These are phyloP conservation scores for Molossus alvarezi DNA, from an alignment of 2,797 vertebrate species.

Conservation along the genomic window DNA sequence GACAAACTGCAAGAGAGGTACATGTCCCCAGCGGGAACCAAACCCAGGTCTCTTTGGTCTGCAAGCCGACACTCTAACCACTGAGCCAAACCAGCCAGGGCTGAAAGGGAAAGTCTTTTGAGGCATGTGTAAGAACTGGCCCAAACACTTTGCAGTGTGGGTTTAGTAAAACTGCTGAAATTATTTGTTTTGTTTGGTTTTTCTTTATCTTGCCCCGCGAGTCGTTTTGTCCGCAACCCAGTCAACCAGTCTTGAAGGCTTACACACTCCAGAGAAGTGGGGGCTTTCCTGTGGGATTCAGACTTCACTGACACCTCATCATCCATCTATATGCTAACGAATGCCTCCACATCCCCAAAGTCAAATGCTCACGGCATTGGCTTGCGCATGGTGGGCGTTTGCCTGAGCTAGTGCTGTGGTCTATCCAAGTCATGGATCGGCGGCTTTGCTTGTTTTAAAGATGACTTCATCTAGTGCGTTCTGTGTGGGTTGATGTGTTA, in stretches of 20 bases:
- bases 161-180: slow-evolving; percentile 64
- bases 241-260: slow-evolving; percentile 78
- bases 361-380: background rate
- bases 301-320: slow-evolving; percentile 57
- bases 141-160: background rate
- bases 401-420: background rate
- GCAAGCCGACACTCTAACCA: too few relatives aligned
- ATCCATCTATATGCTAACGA: slow-evolving; percentile 64
- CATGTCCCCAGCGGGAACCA: too few relatives aligned
- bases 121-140: background rate
- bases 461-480: slow-evolving; percentile 54
- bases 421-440: background rate
- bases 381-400: slow-evolving; percentile 46
- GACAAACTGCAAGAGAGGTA: too few relatives aligned
- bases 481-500: slow-evolving; percentile 32
- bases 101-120: background rate
- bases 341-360: slow-evolving; percentile 36
- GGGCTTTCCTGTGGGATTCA: slow-evolving; percentile 13
- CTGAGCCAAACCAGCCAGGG: too few relatives aligned
- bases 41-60: too few relatives aligned
- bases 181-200: background rate
- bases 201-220: slow-evolving; percentile 56
- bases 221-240: slow-evolving; percentile 58
- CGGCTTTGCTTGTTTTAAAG: slow-evolving; percentile 70
- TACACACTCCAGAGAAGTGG: slow-evolving; percentile 62